Base-by-base conservation (phyloP, 2,888 invertebrate genomes). In the Cremastinae sp. region DNA sequence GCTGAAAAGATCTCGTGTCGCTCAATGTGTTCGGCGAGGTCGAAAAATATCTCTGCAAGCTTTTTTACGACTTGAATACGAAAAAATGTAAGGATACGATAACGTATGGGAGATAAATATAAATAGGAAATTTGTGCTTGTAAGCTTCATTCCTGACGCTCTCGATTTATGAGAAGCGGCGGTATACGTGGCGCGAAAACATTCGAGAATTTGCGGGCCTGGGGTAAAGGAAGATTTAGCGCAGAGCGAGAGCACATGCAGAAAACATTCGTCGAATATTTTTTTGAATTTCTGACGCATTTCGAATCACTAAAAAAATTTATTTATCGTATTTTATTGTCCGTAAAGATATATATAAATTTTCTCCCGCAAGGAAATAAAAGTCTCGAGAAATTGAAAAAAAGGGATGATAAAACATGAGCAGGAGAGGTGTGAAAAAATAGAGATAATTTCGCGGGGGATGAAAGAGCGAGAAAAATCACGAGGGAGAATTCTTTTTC, bases 391-490 rank as follows among this genome's bases (percentile, higher is more conserved):
- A n/a, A n/a, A 28, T 28, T 28, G 28, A 28, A 28, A 28, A 28
- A 2, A 28, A 28, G 28, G 9, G 59, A 7, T 12, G 8, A 56
- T 16, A 43, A 37, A 16, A 51, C 43, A 58, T 8, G 20, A 64
- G 41, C 4, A n/a, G 41, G 41, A 41, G 9, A 41, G 9, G 41
- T 1, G 41, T 41, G 2, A 41, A 1, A 41, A 41, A n/a, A 9
- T 5, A 5, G 4, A 41, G n/a, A 41, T n/a, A 41, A 41, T 41
- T 41, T 9, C 2, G n/a, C n/a, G n/a, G n/a, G 28, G 9, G 59
- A 7, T 12, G 8, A 56, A 20, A 43, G 43, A 16, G 47, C 43
- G 62, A 8, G 20, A 64, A 77, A 78, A 75, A 76, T 78, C 77
- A 28, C 28, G 28, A 28, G 28, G 28, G 28, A 28, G 28, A 28